phyloP scores from a whole-genome alignment of 2,888 invertebrate species.

The Cheilosia grossa region DNA sequence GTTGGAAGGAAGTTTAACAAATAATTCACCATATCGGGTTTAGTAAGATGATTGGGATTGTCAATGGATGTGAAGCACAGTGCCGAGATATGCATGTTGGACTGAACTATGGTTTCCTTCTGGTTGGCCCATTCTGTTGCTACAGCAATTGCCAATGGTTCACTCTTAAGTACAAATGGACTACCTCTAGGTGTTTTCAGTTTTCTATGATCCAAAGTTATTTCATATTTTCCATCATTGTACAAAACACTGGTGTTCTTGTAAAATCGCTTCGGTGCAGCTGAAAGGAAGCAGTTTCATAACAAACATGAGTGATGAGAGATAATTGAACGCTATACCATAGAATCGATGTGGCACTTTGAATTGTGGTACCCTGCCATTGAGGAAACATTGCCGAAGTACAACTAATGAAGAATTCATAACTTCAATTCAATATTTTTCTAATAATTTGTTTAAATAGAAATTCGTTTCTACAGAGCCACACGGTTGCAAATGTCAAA shows the following conservation, averaged over 20 bases:
- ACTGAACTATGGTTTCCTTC: constrained; percentile 88
- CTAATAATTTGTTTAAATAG: background rate
- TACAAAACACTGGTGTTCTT: constrained; percentile 88
- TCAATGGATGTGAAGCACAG: constrained; percentile 96
- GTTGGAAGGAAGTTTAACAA: constrained; percentile 91
- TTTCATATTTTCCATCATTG: constrained; percentile 90
- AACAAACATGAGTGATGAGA: constrained; percentile 10
- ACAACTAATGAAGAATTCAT: constrained; percentile 54
- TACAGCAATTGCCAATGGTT: constrained; percentile 95
- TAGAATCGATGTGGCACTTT: constrained; percentile 75
- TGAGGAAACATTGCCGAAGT: constrained; percentile 52
- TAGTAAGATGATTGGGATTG: constrained; percentile 93
- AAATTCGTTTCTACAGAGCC: background rate
- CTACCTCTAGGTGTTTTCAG: constrained; percentile 95
- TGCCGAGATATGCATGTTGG: constrained; percentile 96
- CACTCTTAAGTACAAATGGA: constrained; percentile 90
- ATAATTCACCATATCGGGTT: constrained; percentile 90
- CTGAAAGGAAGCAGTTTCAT: constrained; percentile 74
- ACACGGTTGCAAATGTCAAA: constrained; percentile 3
- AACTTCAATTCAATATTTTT: background rate
- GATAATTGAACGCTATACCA: constrained; percentile 68
- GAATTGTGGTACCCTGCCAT: constrained; percentile 16
- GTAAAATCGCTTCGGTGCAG: constrained; percentile 89
- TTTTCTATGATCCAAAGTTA: constrained; percentile 94
- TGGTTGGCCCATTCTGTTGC: constrained; percentile 98